Evolutionary conservation across 1,140 invertebrate species (phyloP), one percentile per base, ranked within the genome.

Genomic region (Andrena cerasifolii): DNA sequence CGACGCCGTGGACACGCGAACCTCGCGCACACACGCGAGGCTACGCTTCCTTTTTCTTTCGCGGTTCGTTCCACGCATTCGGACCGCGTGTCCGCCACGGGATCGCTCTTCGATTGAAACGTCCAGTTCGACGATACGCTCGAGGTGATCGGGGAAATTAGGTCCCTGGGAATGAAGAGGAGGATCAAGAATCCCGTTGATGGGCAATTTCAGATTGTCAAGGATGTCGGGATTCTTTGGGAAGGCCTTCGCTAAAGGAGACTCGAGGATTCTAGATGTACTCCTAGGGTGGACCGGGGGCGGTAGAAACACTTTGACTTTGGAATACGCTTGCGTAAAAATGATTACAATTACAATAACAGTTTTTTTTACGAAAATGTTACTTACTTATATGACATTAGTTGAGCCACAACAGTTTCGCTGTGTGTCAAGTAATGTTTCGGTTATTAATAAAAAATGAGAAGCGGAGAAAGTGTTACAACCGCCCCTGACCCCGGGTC

Each of bases 1-100:
- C 87, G 74, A 87, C 67, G 63, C 33, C 82, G 77, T n/a, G 40
- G 18, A 47, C 62, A 58, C 47, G 74, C 36, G 33, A 58, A 12
- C 36, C 73, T 40, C 43, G 28, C 28, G 43, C 58, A 61, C 68
- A n/a, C n/a, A n/a, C n/a, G n/a, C n/a, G n/a, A n/a, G n/a, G n/a
- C n/a, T n/a, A n/a, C n/a, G n/a, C n/a, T n/a, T n/a, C n/a, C 51
- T 45, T 36, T 24, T 70, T 67, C 21, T n/a, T 36, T 10, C 49
- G 18, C 14, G 8, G 40, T 33, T 47, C n/a, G 26, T 43, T 33
- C 21, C 40, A 16, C n/a, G 40, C 21, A 24, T 54, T 16, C 8
- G 31, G 31, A 40, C 3, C 51, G 33, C 24, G 62, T 66, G 21
- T 10, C 65, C 65, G 3, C n/a, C 14, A 7, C 3, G 24, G 24